Evolutionary conservation across 2,113 vertebrate species (phyloP), one percentile per base, ranked within the genome.

Genomic region (Eleginops maclovinus): DNA sequence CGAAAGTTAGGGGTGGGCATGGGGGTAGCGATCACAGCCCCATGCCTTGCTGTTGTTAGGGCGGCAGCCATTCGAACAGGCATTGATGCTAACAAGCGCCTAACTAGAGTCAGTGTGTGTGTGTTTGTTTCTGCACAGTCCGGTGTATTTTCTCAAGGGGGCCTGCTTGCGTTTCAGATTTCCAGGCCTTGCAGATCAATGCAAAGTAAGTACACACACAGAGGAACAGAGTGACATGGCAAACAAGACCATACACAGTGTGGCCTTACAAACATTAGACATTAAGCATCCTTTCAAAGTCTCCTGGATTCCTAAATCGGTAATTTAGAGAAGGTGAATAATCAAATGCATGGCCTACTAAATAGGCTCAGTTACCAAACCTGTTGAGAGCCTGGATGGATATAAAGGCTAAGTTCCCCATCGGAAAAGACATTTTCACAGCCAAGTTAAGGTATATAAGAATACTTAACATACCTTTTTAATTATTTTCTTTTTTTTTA

Each of bases 181-280:
- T 88, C 89, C 81, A 88, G 80, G 79, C 86, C 81, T 88, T 56
- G 67, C 78, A 56, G 84, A 93, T 93, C 87, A 75, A 93, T 94
- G 85, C 73, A 79, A 85, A 87, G 80, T 84, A 89, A 87, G 73
- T 88, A 86, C 36, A 54, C 82, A 67, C 74, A 79, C 60, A 40
- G 9, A 69, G 56, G 50, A 79, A 65, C 73, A 73, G 51, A 83
- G 28, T 50, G 63, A 87, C 84, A 85, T 54, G 36, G 76, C 66
- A 85, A 91, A 91, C 88, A 75, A 76, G 63, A 77, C 79, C 79
- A 65, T 53, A 76, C 36, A 56, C 67, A 43, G 69, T 19, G 67
- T 24, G 26, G 71, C 79, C 50, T 81, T 55, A 77, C 62, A 85
- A 84, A 84, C 73, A 68, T 36, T 10, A 78, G 26, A 74, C 66